Evolutionary conservation across 2,113 vertebrate genomes (phyloP), one percentile per base, ranked within the genome.

Genomic region (Mesembrinibis cayennensis): DNA sequence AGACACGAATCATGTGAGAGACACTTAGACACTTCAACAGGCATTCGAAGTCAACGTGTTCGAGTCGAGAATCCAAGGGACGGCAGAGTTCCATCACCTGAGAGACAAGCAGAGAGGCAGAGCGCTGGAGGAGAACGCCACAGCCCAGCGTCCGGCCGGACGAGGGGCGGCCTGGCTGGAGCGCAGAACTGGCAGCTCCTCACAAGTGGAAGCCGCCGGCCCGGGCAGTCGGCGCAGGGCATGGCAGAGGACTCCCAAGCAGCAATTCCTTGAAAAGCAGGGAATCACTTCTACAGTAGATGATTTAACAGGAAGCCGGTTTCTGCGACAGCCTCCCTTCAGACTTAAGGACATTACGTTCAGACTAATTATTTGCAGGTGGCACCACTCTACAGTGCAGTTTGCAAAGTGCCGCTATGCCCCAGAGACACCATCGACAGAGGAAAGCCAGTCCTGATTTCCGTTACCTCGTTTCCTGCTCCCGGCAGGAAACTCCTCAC

Each of bases 41-140:
- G 90, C 99, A 99, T 61, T 99, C 98, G 7, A 99, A 99, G 96
- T 99, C 99, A n/a, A 99, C 99, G 0, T 99, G 99, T 53, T 99
- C 99, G 34, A 99, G 87, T 21, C 99, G 97, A 6, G 99, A 99
- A 94, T 99, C 99, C 92, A 99, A 95, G 0, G 99, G 99, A 22
- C 99, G 98, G 91, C 99, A 99, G 66, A 99, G 98, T 34, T 99
- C 99, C 97, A 99, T 98, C 6, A 98, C 99, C 99, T 99, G 96
- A 21, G 27, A 76, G 92, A 30, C 53, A 32, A 95, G 58, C 61
- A 63, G 73, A 63, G 66, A 32, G 2, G 5, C 19, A 23, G 69
- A 50, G 27, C 2, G 8, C 62, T 82, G 74, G 78, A 38, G 61
- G 23, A 65, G 32, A 29, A 16, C 17, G 42, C 32, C 59, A 14